Evolutionary conservation across 2,888 invertebrate species (phyloP).

Genomic region (Drosophila vallismaia): DNA sequence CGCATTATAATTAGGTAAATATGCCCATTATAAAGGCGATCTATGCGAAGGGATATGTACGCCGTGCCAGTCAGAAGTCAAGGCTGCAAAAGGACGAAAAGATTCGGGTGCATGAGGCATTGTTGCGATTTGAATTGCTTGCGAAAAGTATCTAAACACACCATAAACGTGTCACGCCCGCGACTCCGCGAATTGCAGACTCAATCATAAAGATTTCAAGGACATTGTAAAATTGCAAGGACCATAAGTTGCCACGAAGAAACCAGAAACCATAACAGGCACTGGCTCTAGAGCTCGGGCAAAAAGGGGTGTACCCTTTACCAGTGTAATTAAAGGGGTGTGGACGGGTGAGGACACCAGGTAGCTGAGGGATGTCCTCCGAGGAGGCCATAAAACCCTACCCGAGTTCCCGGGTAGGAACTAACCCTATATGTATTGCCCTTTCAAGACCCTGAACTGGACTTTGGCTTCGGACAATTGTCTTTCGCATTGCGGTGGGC

Average conservation of each 20-base stretch:
- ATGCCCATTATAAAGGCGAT: conserved; percentile 20
- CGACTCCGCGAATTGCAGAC: conserved; percentile 50
- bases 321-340: conserved; percentile 76
- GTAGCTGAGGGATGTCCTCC: conserved; percentile 28
- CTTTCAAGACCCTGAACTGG: conserved; percentile 58
- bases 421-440: conserved; percentile 61
- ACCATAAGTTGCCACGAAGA: conserved; percentile 55
- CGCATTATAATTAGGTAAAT: conserved; percentile 51
- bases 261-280: conserved; percentile 67
- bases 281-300: conserved; percentile 8
- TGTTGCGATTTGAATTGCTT: conserved; percentile 72
- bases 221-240: conserved; percentile 27
- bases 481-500: conserved; percentile 69
- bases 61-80: conserved; percentile 50
- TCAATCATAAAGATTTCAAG: conserved; percentile 44
- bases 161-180: conserved; percentile 78
- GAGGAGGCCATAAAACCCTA: conserved; percentile 6
- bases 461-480: conserved; percentile 39
- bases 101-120: conserved; percentile 68
- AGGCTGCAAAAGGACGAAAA: conserved; percentile 45
- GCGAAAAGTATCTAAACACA: conserved; percentile 79
- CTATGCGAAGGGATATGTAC: conserved; percentile 52
- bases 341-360: conserved; percentile 24
- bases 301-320: conserved; percentile 82
- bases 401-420: conserved; percentile 10